Base-by-base conservation (phyloP, 1,140 invertebrate genomes). In the Copidosoma floridanum region DNA sequence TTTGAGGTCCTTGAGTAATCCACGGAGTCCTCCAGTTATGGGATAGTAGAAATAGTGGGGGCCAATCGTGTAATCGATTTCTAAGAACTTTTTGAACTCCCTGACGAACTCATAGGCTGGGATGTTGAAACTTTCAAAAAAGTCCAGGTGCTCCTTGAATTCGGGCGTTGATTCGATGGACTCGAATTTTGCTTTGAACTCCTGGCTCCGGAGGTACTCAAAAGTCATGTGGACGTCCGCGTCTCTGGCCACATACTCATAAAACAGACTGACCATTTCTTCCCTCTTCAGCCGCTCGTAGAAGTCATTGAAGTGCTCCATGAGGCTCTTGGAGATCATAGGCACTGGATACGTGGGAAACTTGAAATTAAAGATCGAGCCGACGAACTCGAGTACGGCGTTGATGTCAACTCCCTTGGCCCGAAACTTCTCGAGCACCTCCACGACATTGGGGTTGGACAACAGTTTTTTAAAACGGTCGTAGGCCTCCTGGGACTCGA, bases 301-400 rank as follows among this genome's bases (percentile, higher is more conserved):
- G 8, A 73, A 70, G 21, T 71, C 71, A 2, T 66, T 32, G 2
- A 71, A 35, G 16, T 70, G 67, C 8, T 67, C 50, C 14, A 52
- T 43, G 1, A 59, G 32, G 6, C 16, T 58, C 32, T 38, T 35
- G 0, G 7, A n/a, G n/a, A n/a, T n/a, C n/a, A n/a, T n/a, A n/a
- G n/a, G n/a, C 1, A 10, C 6, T 41, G 38, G 27, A 16, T 26
- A 12, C 0, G 47, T 1, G 26, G 56, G 55, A 21, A 68, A 57
- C 14, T 65, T 64, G 8, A 71, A 16, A 7, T 67, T 68, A 43
- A 72, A 21, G 4, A 71, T 18, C 2, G 35, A 57, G 1, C 14
- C 20, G 1, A 44, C 1, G 3, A 68, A 57, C 14, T 63, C 56
- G 1, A 24, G 7, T 7, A 61, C 37, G 10, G 43, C 56, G 37